Base-by-base conservation (phyloP, 2,797 vertebrate genomes). In the Chaetodon trifasciatus region DNA sequence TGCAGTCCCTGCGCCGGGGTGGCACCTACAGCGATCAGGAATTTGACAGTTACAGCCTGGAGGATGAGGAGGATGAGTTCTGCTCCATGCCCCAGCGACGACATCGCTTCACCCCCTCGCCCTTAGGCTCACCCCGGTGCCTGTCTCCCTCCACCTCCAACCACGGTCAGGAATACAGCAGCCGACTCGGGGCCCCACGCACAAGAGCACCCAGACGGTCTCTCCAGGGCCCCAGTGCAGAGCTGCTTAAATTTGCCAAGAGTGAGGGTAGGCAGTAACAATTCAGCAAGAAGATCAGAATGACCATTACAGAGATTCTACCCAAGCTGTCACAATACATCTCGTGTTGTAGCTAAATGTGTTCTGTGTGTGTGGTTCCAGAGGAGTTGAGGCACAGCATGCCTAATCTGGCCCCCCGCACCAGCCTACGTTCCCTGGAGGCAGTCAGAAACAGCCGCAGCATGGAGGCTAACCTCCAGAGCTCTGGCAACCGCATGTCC, bases 371-470 rank as follows among this genome's bases (percentile, higher is more conserved):
- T 94, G 84, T 91, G 93, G 89, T 94, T 96, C 85, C 96, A 98
- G 97, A 98, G 90, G 97, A 98, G 90, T 93, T 98, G 92, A 95
- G 97, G 69, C 97, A 97, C 94, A 98, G 97, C 94, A 98, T 98
- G 97, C 97, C 97, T 89, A 98, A 97, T 90, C 91, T 98, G 94
- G 96, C 97, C 86, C 96, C 95, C 60, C 96, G 97, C 90, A 97
- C 96, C 78, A 96, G 96, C 87, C 96, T 97, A 61, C 96, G 96
- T 40, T 94, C 97, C 39, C 85, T 98, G 86, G 97, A 97, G 86
- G 96, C 97, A 0, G 96, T 97, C 58, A 95, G 97, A 84, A 97
- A 97, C 95, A 98, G 97, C 88, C 96, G 97, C 82, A 98, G 97
- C 94, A 94, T 98, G 96, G 97, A 98, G 95, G 96, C 96, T 58